phyloP scores from a whole-genome alignment of 2,113 vertebrate genomes.

The Colinus virginianus region DNA sequence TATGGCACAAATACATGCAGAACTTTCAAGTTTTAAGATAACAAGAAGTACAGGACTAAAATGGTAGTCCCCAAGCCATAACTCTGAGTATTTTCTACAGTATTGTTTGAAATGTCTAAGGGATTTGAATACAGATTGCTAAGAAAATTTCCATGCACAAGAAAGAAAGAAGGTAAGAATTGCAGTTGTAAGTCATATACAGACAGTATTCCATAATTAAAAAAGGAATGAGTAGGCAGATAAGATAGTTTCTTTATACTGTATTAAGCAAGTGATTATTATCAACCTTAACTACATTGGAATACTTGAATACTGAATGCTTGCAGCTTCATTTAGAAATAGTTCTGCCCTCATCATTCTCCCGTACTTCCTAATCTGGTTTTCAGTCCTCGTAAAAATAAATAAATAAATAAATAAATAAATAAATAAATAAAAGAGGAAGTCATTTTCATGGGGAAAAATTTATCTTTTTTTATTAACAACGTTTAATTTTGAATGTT shows the following conservation, averaged over 20 bases:
- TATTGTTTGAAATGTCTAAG: neutral
- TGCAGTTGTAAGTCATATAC: neutral
- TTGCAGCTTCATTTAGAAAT: neutral
- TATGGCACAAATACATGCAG: neutral
- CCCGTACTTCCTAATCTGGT: neutral
- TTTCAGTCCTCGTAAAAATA: neutral
- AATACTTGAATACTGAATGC: neutral
- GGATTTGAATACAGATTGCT: neutral
- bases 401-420: too few species aligned
- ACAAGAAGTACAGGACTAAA: slow-evolving; percentile 16
- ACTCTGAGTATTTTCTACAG: neutral
- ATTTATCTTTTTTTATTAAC: too few species aligned
- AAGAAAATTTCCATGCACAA: neutral
- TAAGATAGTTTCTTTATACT: neutral
- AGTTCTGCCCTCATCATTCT: neutral
- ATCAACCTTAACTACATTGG: neutral
- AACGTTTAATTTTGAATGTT: neutral
- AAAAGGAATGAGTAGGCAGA: neutral
- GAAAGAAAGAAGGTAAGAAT: neutral
- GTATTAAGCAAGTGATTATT: neutral
- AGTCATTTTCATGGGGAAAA: neutral
- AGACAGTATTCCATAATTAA: neutral
- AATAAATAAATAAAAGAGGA: neutral
- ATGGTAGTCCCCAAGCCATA: neutral
- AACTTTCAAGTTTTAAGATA: neutral